Evolutionary conservation across 2,888 invertebrate species (phyloP).

Genomic region (Hesperia comma): DNA sequence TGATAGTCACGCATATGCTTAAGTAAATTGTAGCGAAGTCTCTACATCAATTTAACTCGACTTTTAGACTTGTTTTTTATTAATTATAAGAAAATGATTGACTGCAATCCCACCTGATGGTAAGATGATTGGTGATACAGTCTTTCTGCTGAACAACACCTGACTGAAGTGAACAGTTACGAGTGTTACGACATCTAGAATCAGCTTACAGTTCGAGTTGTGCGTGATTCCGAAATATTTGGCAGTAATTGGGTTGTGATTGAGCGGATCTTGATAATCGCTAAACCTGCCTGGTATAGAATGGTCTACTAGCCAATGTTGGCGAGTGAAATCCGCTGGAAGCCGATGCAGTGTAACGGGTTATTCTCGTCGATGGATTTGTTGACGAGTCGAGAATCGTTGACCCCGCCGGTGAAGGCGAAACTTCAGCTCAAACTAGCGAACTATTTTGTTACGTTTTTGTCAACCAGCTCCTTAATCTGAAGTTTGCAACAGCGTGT

Average conservation of each 20-base stretch:
- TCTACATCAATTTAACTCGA: not conserved
- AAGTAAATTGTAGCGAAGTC: not conserved
- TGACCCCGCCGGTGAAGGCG: conserved; percentile 75
- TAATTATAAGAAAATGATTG: no score
- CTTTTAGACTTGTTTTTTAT: not conserved
- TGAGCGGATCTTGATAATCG: conserved; percentile 25
- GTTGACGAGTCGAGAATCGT: conserved; percentile 79
- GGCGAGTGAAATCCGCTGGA: conserved; percentile 74
- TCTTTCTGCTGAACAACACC: not conserved
- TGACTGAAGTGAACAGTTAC: not conserved
- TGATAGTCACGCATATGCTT: not conserved
- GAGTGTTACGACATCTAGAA: not conserved
- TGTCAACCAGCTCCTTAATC: conserved; percentile 27
- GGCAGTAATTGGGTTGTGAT: conserved; percentile 25
- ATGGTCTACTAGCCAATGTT: conserved; percentile 65
- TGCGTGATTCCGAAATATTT: conserved; percentile 31
- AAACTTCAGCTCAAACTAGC: conserved; percentile 68
- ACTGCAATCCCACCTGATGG: no score
- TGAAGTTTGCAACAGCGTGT: not conserved
- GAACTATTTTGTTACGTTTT: conserved; percentile 44
- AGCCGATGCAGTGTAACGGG: conserved; percentile 78
- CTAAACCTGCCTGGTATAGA: conserved; percentile 46
- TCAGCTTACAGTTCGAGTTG: not conserved
- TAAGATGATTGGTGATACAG: no score
- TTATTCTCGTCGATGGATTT: conserved; percentile 82